Evolutionary conservation across 2,113 vertebrate species (phyloP).

Genomic region (Ammospiza caudacuta): DNA sequence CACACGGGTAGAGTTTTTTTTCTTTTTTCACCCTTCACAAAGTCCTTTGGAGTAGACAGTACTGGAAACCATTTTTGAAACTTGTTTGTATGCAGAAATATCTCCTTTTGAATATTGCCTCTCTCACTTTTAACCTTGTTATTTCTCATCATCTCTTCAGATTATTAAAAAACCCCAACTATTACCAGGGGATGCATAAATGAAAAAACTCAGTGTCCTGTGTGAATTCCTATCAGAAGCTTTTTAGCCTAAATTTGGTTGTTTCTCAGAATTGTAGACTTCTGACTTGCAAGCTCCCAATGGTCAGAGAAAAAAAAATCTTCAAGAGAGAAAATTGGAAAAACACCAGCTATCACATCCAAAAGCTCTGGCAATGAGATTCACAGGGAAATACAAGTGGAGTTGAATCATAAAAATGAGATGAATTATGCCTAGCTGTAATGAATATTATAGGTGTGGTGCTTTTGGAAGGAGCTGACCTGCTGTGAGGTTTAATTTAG

Average conservation of each 20-base stretch:
- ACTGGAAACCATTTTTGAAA: background rate
- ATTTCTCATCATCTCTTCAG: background rate
- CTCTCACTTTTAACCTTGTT: background rate
- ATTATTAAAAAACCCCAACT: background rate
- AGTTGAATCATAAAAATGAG: background rate
- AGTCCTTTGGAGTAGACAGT: background rate
- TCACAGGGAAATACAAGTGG: background rate
- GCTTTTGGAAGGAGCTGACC: constrained; percentile 18
- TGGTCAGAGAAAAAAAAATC: background rate
- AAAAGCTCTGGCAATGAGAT: background rate
- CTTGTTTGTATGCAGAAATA: background rate
- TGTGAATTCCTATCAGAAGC: background rate
- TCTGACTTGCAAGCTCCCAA: background rate
- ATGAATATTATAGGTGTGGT: background rate
- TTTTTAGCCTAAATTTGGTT: background rate
- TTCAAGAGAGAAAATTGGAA: background rate
- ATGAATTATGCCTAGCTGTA: background rate
- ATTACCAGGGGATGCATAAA: background rate
- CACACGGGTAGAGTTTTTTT: background rate
- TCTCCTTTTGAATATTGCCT: background rate
- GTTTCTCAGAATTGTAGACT: background rate
- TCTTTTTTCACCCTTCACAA: background rate
- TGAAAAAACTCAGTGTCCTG: background rate
- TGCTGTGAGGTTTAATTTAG: constrained; percentile 48
- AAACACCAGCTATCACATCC: background rate